phyloP scores from a whole-genome alignment of 2,113 vertebrate genomes.

The Lasiurus cinereus region DNA sequence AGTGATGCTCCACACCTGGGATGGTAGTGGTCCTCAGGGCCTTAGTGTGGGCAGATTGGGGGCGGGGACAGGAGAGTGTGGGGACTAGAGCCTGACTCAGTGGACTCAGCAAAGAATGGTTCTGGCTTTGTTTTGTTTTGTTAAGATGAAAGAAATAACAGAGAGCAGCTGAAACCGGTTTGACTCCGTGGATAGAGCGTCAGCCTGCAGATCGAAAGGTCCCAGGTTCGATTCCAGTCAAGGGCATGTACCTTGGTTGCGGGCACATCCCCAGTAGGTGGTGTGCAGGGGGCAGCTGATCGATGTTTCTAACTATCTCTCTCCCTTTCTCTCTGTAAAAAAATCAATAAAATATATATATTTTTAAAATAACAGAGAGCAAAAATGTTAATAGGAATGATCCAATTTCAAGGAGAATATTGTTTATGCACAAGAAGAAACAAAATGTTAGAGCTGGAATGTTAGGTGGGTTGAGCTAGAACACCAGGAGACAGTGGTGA shows the following conservation, averaged over 20 bases:
- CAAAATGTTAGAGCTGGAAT: rapidly evolving
- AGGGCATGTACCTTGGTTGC: too few relatives aligned
- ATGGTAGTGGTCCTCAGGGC: background rate
- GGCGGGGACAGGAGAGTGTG: rapidly evolving
- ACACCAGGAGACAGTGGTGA: background rate
- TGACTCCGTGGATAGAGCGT: too few relatives aligned
- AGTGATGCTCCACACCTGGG: rapidly evolving
- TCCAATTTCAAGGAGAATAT: background rate
- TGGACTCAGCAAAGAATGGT: background rate
- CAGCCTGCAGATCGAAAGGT: too few relatives aligned
- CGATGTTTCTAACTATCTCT: too few relatives aligned
- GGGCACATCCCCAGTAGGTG: too few relatives aligned
- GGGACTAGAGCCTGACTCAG: background rate
- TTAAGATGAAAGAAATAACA: background rate
- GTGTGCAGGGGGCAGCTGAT: too few relatives aligned
- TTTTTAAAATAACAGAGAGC: background rate
- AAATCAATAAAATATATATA: too few relatives aligned
- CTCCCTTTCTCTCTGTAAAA: too few relatives aligned
- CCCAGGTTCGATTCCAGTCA: too few relatives aligned
- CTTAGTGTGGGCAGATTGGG: background rate
- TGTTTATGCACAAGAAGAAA: background rate
- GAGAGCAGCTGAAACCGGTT: background rate
- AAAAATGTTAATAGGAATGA: background rate
- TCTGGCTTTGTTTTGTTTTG: background rate
- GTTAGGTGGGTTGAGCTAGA: background rate